phyloP scores from a whole-genome alignment of 2,797 vertebrate genomes.

The Centroberyx gerrardi region DNA sequence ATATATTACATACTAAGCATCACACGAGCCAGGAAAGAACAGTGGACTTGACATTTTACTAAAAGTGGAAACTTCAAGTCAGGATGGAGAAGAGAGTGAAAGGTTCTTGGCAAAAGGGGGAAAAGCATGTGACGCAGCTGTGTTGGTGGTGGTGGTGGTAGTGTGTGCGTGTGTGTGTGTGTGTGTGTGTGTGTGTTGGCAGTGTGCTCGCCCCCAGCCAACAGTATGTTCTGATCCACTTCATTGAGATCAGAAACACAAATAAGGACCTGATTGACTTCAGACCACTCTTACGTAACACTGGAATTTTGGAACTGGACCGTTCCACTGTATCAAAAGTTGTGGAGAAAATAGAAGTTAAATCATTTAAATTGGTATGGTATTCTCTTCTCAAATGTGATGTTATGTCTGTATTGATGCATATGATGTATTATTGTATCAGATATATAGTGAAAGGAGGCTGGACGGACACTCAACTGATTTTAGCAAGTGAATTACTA shows the following conservation, averaged over 20 bases:
- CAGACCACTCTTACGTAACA: slow-evolving; percentile 71
- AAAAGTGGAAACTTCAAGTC: slow-evolving; percentile 57
- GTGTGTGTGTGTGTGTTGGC: slow-evolving; percentile 36
- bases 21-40: slow-evolving; percentile 33
- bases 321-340: slow-evolving; percentile 44
- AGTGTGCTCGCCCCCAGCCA: slow-evolving; percentile 37
- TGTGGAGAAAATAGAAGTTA: slow-evolving; percentile 40
- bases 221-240: slow-evolving; percentile 69
- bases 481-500: neutral
- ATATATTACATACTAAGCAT: slow-evolving; percentile 40
- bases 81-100: slow-evolving; percentile 50
- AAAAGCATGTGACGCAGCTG: slow-evolving; percentile 61
- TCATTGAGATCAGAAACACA: slow-evolving; percentile 69
- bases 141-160: slow-evolving; percentile 37
- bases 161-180: slow-evolving; percentile 29
- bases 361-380: slow-evolving; percentile 16
- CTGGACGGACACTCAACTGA: neutral
- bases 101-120: slow-evolving; percentile 42
- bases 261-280: slow-evolving; percentile 70
- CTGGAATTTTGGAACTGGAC: slow-evolving; percentile 71
- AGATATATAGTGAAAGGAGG: neutral
- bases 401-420: neutral
- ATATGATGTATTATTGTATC: no score
- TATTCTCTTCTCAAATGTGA: slow-evolving; percentile 1
- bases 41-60: slow-evolving; percentile 39